A percentile compares a stretch with the other conserved stretches of the same genome.
These are phyloP conservation scores for Malacoraja senta DNA, from an alignment of 2,797 vertebrate genomes.

Conservation along the genomic window DNA sequence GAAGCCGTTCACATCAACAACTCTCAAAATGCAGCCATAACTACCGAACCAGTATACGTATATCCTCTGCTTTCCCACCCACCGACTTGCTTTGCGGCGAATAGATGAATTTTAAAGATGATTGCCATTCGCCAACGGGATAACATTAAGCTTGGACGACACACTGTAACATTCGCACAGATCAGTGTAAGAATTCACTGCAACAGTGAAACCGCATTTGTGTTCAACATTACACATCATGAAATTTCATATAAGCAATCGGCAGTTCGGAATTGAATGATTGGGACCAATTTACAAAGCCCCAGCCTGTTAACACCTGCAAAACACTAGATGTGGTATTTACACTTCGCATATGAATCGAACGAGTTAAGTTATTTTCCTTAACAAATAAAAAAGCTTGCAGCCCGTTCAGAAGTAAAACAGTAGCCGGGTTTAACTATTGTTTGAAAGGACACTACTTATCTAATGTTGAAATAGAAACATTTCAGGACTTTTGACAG, in stretches of 20 bases:
- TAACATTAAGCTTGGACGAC: neutral
- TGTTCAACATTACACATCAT: neutral
- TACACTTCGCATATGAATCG: neutral
- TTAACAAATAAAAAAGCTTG: neutral
- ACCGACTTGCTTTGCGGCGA: neutral
- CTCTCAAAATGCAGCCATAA: neutral
- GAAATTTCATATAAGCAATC: conserved; percentile 8
- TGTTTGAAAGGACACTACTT: neutral
- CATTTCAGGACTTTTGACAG: neutral
- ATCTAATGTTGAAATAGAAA: neutral
- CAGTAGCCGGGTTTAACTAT: neutral
- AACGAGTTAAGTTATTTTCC: neutral
- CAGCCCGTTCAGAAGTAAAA: neutral
- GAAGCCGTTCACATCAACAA: neutral
- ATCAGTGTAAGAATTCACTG: neutral
- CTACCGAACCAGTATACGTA: neutral
- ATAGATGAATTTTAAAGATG: neutral
- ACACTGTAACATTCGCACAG: neutral
- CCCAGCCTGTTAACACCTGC: conserved; percentile 32
- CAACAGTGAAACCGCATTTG: neutral
- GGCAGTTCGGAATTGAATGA: neutral
- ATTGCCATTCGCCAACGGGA: neutral
- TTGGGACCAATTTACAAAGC: conserved; percentile 21
- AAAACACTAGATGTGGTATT: neutral
- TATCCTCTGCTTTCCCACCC: neutral